Evolutionary conservation across 2,113 vertebrate species (phyloP), one percentile per base, ranked within the genome.

Genomic region (Perca schrenkii): DNA sequence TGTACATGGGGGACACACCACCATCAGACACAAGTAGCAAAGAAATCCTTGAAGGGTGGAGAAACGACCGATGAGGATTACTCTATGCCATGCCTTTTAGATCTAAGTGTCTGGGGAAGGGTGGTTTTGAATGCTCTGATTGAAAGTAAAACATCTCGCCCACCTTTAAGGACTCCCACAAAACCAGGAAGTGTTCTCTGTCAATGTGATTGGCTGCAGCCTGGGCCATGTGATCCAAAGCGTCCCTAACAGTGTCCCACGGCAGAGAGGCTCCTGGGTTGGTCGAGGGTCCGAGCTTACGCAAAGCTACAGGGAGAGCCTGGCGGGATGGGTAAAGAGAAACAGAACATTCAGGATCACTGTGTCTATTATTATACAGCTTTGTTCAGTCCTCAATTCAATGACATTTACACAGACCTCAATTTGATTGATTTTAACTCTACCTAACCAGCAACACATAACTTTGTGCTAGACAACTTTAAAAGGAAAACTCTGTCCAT

Each of bases 91-190:
- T 34, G 34, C 34, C 34, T 50, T 12, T 13, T 12, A 22, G n/a
- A 31, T 19, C 13, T 4, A 36, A 40, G 2, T 16, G 6, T 10
- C 31, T n/a, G 12, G 17, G 21, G 4, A 43, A 40, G 40, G 19
- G 10, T 25, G 6, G n/a, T 50, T 63, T 40, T 36, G 5, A 16
- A 22, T 8, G 17, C 6, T 69, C 2, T 25, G 54, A 50, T 8
- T 17, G 16, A 47, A n/a, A 22, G 12, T 2, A 19, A 46, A 57
- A 14, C 21, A 52, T 52, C 17, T 56, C 4, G 10, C 47, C 25
- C 43, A 84, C 98, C 92, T 98, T 94, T 72, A 99, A 90, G 66
- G 96, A 96, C 83, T 95, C 96, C 95, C 97, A 98, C 79, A 98
- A 91, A 71, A 95, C 78, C 63, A 94, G 91, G 86, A 98, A 95